Evolutionary conservation across 2,113 vertebrate genomes (phyloP).

Genomic region (Anoura caudifer): DNA sequence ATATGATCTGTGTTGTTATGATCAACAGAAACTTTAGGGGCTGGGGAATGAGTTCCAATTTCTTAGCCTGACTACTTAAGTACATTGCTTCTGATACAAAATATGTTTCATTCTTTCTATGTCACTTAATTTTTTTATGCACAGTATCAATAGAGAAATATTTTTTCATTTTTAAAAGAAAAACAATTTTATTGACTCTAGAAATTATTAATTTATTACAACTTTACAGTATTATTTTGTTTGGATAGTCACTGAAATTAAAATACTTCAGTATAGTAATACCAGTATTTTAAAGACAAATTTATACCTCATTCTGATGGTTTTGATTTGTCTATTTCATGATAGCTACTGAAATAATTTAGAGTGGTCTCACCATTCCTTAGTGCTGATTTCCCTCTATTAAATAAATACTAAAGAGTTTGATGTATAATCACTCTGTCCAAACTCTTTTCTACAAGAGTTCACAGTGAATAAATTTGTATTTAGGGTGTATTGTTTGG

Average conservation of each 20-base stretch:
- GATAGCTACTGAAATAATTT: neutral
- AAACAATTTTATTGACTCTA: neutral
- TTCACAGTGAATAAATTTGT: constrained; percentile 4
- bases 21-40: neutral
- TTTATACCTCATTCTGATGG: neutral
- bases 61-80: neutral
- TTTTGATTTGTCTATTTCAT: neutral
- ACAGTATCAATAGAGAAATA: neutral
- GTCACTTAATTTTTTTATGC: neutral
- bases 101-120: neutral
- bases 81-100: neutral
- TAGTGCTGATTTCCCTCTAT: neutral
- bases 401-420: neutral
- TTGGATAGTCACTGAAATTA: neutral
- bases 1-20: neutral
- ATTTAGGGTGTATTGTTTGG: neutral
- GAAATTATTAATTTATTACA: neutral
- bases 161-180: neutral
- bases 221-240: neutral
- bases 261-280: neutral
- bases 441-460: neutral
- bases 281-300: neutral
- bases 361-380: neutral
- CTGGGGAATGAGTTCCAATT: neutral
- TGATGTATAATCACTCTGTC: neutral